Evolutionary conservation across 2,888 invertebrate genomes (phyloP), one percentile per base, ranked within the genome.

Genomic region (Epinotia bilunana): DNA sequence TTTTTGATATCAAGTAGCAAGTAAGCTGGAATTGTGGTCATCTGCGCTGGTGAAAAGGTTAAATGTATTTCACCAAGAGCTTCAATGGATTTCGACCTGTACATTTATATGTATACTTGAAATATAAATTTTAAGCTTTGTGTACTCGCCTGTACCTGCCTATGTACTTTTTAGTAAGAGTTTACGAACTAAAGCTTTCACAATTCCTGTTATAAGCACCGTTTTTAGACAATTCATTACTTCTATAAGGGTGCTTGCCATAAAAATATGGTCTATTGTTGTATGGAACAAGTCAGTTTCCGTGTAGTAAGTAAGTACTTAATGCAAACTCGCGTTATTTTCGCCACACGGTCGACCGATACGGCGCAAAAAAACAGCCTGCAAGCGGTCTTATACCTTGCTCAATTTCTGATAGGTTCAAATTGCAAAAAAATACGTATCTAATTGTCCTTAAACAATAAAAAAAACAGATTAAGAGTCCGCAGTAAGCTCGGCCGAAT

Each of bases 121-220:
- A 58, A 57, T 58, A 49, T 53, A 53, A 57, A 49, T 43, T 43
- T 63, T n/a, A 64, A 49, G 49, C 49, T 64, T 74, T 64, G 58
- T 64, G 58, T 63, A 64, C 58, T 69, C 58, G 33, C 58, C 49
- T 74, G 58, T 74, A 64, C 64, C 74, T 70, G 70, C 64, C 13
- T 58, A 53, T 60, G 68, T 58, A 71, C 53, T 60, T 60, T 71
- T 60, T 60, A 23, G 43, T 65, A 65, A 23, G 49, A 64, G 55
- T 70, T 74, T 64, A 55, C 58, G 53, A 60, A 57, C 23, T 23
- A 49, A 33, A 43, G n/a, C 60, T 18, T 70, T 61, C 28, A 70
- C 20, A 61, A 20, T 61, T 23, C 9, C 57, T 11, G 43, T 60
- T 58, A 68, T 18, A 33, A 7, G 39, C 39, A 12, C 39, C 39